Conservation (phyloP, 2,113 vertebrate genomes). For the Austrofundulus limnaeus region DNA sequence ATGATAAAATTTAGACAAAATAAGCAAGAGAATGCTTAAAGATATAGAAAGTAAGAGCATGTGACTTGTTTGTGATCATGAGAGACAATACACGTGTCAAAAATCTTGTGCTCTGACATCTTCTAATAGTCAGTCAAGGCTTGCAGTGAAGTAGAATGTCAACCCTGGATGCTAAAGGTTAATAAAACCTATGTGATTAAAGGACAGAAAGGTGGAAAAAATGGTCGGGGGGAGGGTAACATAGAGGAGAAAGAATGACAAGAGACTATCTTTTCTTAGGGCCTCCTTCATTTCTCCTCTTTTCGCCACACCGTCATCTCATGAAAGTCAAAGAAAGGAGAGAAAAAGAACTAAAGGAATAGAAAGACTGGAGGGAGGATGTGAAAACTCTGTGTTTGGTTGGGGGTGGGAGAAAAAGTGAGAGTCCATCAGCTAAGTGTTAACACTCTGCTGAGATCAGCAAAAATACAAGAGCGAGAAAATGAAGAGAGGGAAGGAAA, state of each 20-base stretch:
- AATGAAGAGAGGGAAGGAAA: slow-evolving; percentile 42
- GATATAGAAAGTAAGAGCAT: slow-evolving; percentile 7
- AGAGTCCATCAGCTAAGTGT: slow-evolving; percentile 72
- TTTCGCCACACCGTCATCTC: neutral
- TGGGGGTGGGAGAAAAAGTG: slow-evolving; percentile 16
- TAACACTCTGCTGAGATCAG: slow-evolving; percentile 73
- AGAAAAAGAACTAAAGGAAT: neutral
- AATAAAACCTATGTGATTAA: slow-evolving; percentile 38
- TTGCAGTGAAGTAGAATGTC: slow-evolving; percentile 1
- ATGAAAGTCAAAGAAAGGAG: neutral
- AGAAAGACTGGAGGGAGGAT: neutral
- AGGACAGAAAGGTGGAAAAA: slow-evolving; percentile 1
- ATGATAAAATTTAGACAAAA: no score
- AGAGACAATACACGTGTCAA: neutral
- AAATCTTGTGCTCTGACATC: neutral
- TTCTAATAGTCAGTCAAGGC: neutral
- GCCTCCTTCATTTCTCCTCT: slow-evolving; percentile 10
- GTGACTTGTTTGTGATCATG: slow-evolving; percentile 17
- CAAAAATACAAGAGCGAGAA: slow-evolving; percentile 57
- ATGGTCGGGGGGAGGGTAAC: neutral
- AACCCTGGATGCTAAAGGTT: slow-evolving; percentile 15
- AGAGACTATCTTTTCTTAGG: neutral
- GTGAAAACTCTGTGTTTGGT: slow-evolving; percentile 7
- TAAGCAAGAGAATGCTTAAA: slow-evolving; percentile 20
- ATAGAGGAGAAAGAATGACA: neutral